Conservation (phyloP, 1,140 invertebrate genomes). For the Stenopsyche tienmushanensis region DNA sequence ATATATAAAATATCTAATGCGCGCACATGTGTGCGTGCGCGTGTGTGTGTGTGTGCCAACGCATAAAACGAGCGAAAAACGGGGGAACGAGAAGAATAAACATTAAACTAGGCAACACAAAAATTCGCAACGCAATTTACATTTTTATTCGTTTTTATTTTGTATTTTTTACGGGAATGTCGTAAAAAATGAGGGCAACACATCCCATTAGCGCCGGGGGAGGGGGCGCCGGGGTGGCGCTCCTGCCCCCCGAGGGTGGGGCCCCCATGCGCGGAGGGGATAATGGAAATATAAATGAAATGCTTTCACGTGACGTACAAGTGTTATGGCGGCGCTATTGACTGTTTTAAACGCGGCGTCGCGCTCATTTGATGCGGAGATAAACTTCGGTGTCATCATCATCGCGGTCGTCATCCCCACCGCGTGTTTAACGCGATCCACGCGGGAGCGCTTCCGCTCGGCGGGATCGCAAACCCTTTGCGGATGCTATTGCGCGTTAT, state of each 20-base stretch:
- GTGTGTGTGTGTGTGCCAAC: conserved; percentile 34
- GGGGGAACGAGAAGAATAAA: conserved; percentile 40
- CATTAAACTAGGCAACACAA: conserved; percentile 43
- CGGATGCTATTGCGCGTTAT: no score
- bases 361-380: conserved; percentile 1
- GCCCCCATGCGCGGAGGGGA: conserved; percentile 15
- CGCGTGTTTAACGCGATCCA: neutral
- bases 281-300: conserved; percentile 43
- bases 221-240: conserved; percentile 2
- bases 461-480: no score
- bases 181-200: conserved; percentile 43
- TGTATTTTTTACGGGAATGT: conserved; percentile 43
- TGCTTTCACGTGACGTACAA: conserved; percentile 40
- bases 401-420: neutral
- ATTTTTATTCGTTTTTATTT: conserved; percentile 44
- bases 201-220: conserved; percentile 40
- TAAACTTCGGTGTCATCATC: conserved; percentile 1
- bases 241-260: neutral
- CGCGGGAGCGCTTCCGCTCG: neutral
- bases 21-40: conserved; percentile 6
- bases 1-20: conserved; percentile 42
- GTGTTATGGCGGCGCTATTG: conserved; percentile 37
- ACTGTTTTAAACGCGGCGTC: conserved; percentile 17
- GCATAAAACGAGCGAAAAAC: conserved; percentile 40
- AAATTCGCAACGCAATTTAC: conserved; percentile 43